phyloP scores from a whole-genome alignment of 2,113 vertebrate species.

The Chaetodon trifascialis region DNA sequence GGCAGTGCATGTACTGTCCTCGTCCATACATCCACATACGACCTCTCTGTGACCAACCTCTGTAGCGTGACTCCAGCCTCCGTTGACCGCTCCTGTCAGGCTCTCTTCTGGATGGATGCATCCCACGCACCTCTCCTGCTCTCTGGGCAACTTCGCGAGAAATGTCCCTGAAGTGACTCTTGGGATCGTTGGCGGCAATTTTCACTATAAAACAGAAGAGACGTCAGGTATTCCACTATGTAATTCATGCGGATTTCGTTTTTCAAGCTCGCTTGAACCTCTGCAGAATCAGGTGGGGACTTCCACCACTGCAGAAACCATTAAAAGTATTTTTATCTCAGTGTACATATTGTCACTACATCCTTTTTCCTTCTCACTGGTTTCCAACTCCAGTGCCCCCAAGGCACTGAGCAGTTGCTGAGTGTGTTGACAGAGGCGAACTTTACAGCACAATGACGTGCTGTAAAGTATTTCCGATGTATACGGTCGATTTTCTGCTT shows the following conservation, averaged over 20 bases:
- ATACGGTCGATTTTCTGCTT: conserved; percentile 28
- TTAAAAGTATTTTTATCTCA: conserved; percentile 32
- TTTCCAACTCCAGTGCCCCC: conserved; percentile 20
- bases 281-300: conserved; percentile 32
- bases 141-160: conserved; percentile 91
- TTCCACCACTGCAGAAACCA: conserved; percentile 12
- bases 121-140: conserved; percentile 86
- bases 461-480: conserved; percentile 11
- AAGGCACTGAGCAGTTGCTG: conserved; percentile 49
- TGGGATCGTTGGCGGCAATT: conserved; percentile 83
- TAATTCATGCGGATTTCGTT: neutral
- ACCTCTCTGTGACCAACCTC: conserved; percentile 78
- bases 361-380: conserved; percentile 22
- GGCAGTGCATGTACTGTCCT: neutral
- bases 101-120: conserved; percentile 85
- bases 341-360: conserved; percentile 18
- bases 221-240: neutral
- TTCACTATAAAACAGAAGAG: conserved; percentile 84
- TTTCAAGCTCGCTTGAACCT: neutral
- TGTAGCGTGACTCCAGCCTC: conserved; percentile 82
- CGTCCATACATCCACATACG: neutral
- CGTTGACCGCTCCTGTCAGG: conserved; percentile 82
- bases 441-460: conserved; percentile 36
- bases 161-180: conserved; percentile 87
- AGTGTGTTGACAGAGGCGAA: conserved; percentile 28